These are phyloP conservation scores for Hydrotaea diabolus DNA, from an alignment of 2,888 invertebrate species.

Conservation along the genomic window DNA sequence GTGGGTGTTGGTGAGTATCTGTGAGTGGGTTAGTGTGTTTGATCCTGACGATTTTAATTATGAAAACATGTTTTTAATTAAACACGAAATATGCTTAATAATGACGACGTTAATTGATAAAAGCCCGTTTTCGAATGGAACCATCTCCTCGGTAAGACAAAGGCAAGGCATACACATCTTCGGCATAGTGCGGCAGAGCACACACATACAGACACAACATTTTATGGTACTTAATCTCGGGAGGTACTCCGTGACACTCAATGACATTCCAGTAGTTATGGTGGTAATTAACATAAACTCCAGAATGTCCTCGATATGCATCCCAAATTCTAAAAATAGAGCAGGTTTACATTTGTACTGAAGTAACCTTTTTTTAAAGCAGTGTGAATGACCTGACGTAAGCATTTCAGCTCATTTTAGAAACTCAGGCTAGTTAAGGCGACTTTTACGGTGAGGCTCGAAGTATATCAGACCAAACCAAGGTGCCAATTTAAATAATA, in stretches of 20 bases:
- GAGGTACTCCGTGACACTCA: not conserved
- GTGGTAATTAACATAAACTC: conserved; percentile 4
- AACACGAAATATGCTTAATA: conserved; percentile 48
- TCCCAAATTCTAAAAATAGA: too few species aligned
- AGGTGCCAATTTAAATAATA: too few species aligned
- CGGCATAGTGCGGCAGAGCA: too few species aligned
- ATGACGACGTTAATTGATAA: conserved; percentile 37
- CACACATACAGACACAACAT: conserved; percentile 18
- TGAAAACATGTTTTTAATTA: conserved; percentile 55
- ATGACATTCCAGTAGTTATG: not conserved
- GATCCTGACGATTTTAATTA: conserved; percentile 44
- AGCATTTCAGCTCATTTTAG: too few species aligned
- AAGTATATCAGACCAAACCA: too few species aligned
- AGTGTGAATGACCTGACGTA: too few species aligned
- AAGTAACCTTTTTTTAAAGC: too few species aligned
- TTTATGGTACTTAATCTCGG: not conserved
- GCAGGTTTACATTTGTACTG: too few species aligned
- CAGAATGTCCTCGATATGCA: too few species aligned
- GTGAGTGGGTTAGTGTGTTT: too few species aligned
- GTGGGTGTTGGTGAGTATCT: conserved; percentile 10
- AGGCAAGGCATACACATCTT: not conserved
- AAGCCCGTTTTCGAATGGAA: conserved; percentile 1
- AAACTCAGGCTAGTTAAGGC: too few species aligned
- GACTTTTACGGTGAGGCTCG: too few species aligned
- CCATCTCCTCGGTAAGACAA: not conserved